Conservation (phyloP, 2,113 vertebrate genomes). For the Nanger granti region DNA sequence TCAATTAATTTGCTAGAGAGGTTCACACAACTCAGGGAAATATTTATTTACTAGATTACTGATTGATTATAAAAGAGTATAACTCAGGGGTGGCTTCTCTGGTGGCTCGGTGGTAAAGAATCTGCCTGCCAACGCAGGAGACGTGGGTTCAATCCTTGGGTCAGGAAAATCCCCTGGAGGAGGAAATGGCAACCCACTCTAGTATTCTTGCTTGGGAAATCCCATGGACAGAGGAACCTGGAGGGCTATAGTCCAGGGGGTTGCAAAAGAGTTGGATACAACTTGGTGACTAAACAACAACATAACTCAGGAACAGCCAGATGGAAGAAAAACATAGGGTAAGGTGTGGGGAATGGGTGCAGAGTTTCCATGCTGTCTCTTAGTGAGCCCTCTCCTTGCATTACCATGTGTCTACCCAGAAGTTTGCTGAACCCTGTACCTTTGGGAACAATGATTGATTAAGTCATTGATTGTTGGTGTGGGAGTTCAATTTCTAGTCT, state of each 20-base stretch:
- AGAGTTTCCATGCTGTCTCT: not conserved
- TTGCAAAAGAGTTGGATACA: not conserved
- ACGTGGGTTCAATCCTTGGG: rapidly evolving
- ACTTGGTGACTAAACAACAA: not conserved
- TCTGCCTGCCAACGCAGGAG: rapidly evolving
- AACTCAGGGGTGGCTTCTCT: not conserved
- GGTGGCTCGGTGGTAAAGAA: not conserved
- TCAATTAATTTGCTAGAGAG: not conserved
- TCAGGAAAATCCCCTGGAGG: not conserved
- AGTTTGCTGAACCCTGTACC: not conserved
- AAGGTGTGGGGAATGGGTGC: not conserved
- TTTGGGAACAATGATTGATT: not conserved
- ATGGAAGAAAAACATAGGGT: not conserved
- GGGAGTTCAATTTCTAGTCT: not conserved
- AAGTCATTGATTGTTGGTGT: not conserved
- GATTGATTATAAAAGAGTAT: not conserved
- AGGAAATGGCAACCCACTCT: not conserved
- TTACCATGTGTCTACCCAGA: not conserved
- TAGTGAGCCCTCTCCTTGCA: not conserved
- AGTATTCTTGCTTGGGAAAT: not conserved
- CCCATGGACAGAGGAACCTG: not conserved
- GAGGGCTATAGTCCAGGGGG: not conserved
- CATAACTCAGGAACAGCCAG: not conserved
- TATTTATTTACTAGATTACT: not conserved
- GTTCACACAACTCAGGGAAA: not conserved